Percentiles rank a stretch among this genome's conserved stretches.
Conservation (phyloP, 2,797 vertebrate genomes). For the Columba guinea region DNA sequence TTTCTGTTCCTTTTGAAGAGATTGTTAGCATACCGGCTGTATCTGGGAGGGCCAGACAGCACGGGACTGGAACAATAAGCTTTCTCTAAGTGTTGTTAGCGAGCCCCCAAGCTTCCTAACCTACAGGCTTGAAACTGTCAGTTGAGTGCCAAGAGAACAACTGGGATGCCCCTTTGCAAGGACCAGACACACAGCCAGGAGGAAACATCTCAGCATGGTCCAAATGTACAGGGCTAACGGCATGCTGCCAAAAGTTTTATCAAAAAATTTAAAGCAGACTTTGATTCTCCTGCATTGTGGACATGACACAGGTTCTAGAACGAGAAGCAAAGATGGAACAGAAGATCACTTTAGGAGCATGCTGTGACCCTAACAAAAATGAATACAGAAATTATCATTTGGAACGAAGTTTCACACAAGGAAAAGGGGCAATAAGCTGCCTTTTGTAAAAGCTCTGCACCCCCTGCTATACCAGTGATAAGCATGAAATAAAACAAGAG, state of each 20-base stretch:
- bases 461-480: not conserved
- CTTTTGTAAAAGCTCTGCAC: not conserved
- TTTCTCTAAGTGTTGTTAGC: slow-evolving; percentile 14
- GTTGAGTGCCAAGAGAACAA: not conserved
- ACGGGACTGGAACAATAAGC: not conserved
- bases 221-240: not conserved
- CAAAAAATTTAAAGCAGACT: not conserved
- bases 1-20: not conserved
- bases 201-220: not conserved
- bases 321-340: not conserved
- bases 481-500: not conserved
- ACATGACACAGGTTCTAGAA: not conserved
- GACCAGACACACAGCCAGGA: not conserved
- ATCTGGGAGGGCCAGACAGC: not conserved
- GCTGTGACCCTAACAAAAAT: not conserved
- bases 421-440: not conserved
- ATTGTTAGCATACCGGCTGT: not conserved
- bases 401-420: not conserved
- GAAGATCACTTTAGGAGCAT: not conserved
- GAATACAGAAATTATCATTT: not conserved
- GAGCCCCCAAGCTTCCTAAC: not conserved
- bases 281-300: not conserved
- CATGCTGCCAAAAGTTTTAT: not conserved
- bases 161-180: not conserved
- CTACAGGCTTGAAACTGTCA: not conserved